Evolutionary conservation across 1,140 invertebrate genomes (phyloP).

Genomic region (Brachionus angularis): DNA sequence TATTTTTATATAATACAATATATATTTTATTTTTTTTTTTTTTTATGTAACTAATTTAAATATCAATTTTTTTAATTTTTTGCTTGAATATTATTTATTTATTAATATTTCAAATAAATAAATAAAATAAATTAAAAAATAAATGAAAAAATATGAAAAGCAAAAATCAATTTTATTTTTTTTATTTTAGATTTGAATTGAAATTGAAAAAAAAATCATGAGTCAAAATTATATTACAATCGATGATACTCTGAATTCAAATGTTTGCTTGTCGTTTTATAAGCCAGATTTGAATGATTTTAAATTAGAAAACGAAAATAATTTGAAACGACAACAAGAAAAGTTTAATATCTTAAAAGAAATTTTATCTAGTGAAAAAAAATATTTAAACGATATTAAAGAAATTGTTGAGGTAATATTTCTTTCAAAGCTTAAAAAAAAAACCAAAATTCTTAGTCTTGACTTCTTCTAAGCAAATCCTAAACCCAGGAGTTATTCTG

Average conservation of each 20-base stretch:
- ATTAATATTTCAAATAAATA: too few relatives aligned
- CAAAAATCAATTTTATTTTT: too few relatives aligned
- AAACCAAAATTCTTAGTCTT: neutral
- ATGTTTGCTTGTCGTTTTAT: slow-evolving; percentile 42
- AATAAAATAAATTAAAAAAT: too few relatives aligned
- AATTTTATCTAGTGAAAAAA: slow-evolving; percentile 40
- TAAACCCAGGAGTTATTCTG: too few relatives aligned
- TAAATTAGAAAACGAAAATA: neutral
- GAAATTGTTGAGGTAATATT: slow-evolving; percentile 40
- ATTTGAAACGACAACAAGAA: slow-evolving; percentile 24
- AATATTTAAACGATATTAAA: slow-evolving; percentile 24
- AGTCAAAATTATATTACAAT: slow-evolving; percentile 19
- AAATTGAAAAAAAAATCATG: neutral
- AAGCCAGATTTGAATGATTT: slow-evolving; percentile 10
- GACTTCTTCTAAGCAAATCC: too few relatives aligned
- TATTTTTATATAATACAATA: too few relatives aligned
- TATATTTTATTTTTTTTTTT: too few relatives aligned
- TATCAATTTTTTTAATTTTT: too few relatives aligned
- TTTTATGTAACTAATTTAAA: too few relatives aligned
- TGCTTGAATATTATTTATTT: too few relatives aligned
- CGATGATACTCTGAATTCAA: slow-evolving; percentile 17
- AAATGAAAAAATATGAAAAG: too few relatives aligned
- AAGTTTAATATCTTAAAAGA: slow-evolving; percentile 33
- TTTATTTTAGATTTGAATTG: too few relatives aligned
- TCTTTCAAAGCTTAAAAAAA: neutral